These are phyloP conservation scores for Nysson spinosus DNA, from an alignment of 2,888 invertebrate species.

Conservation along the genomic window DNA sequence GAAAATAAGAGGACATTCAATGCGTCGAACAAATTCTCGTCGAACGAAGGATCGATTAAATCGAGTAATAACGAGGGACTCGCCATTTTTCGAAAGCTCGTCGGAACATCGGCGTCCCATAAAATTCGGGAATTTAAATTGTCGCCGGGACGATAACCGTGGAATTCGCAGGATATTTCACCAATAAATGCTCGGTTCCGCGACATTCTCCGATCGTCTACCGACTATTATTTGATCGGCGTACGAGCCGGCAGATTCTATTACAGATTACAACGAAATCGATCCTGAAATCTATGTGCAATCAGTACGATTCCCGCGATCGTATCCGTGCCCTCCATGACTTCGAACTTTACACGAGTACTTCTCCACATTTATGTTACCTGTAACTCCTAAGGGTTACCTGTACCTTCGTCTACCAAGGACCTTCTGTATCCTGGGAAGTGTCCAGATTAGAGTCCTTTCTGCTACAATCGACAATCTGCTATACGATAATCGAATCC, in stretches of 20 bases:
- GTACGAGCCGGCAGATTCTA: slow-evolving; percentile 56
- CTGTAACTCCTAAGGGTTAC: neutral
- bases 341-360: slow-evolving; percentile 11
- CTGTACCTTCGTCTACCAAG: neutral
- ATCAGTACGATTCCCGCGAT: slow-evolving; percentile 41
- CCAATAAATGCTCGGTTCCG: slow-evolving; percentile 37
- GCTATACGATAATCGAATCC: slow-evolving; percentile 19
- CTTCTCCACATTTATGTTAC: slow-evolving; percentile 6
- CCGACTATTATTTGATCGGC: slow-evolving; percentile 30
- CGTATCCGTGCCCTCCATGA: slow-evolving; percentile 21
- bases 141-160: slow-evolving; percentile 33
- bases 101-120: slow-evolving; percentile 35
- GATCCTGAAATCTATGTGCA: slow-evolving; percentile 41
- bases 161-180: slow-evolving; percentile 16
- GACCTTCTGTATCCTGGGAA: neutral
- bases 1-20: neutral
- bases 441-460: neutral
- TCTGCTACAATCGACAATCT: slow-evolving; percentile 26
- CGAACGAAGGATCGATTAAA: slow-evolving; percentile 13
- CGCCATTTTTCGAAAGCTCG: slow-evolving; percentile 24
- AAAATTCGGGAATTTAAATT: slow-evolving; percentile 54
- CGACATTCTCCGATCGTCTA: slow-evolving; percentile 26
- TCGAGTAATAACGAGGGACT: slow-evolving; percentile 25
- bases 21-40: neutral
- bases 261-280: slow-evolving; percentile 64